Evolutionary conservation across 2,113 vertebrate species (phyloP), one percentile per base, ranked within the genome.

Genomic region (Danionella cerebrum): DNA sequence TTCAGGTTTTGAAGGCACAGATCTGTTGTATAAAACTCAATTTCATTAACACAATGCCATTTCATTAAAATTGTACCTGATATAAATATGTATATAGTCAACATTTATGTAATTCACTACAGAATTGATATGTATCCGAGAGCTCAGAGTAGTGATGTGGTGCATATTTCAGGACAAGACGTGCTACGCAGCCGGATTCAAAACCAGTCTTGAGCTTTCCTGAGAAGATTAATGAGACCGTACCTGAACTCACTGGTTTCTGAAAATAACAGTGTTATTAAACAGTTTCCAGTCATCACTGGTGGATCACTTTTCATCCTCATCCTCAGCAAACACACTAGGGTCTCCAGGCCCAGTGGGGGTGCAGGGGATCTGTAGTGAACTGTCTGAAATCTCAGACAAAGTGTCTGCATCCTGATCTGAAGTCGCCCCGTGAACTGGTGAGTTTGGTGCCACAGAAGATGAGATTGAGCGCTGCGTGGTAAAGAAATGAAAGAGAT

Each of bases 401-500:
- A 73, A 16, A 0, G 83, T 44, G 3, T 84, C 83, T 0, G 41
- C 51, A 0, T 85, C 78, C 1, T 57, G 58, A 0, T 83, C 72
- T 19, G 59, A 73, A 19, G 45, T 80, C 0, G 4, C 65, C 50
- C 84, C 79, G 1, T 47, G 69, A 1, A 74, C 48, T 53, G 24
- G 89, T 76, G 63, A 85, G 66, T 0, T 78, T 74, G 82, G 80
- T 0, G 74, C 83, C 1, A 67, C 21, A 0, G 86, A 82, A 25
- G 84, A 84, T 47, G 77, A 79, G 18, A 79, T 35, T 11, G 89
- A 84, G 4, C 72, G 84, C 92, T 89, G 79, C 42, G 21, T 19
- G 39, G 21, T 3, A 48, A 10, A 64, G 39, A 22, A 33, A 14
- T 63, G 5, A 67, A 41, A 58, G 9, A 13, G 5, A 42, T 42